phyloP scores from a whole-genome alignment of 2,888 invertebrate genomes.

The Labia minor region DNA sequence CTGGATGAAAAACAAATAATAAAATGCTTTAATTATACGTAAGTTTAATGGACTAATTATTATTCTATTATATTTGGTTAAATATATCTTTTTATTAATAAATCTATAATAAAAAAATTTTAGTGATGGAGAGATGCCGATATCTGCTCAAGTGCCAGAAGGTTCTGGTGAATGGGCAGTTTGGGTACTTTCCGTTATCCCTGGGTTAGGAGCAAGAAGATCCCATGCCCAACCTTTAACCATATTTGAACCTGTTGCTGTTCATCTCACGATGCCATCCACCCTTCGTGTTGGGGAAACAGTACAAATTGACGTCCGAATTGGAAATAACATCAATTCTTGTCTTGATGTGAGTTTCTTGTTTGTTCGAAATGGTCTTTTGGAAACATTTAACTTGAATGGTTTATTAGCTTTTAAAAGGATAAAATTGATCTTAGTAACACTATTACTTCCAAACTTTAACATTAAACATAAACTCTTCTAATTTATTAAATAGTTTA shows the following conservation, averaged over 20 bases:
- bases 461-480: too few species aligned
- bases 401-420: neutral
- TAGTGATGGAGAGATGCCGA: conserved; percentile 49
- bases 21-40: conserved; percentile 59
- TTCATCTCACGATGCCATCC: conserved; percentile 49
- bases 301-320: conserved; percentile 56
- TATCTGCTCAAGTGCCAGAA: conserved; percentile 43
- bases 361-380: neutral
- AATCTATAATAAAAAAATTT: too few species aligned
- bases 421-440: too few species aligned
- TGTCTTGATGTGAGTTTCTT: conserved; percentile 54
- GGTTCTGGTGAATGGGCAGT: conserved; percentile 55
- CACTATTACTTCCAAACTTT: too few species aligned
- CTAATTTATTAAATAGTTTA: too few species aligned
- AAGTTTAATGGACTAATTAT: too few species aligned
- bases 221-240: conserved; percentile 48
- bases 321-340: conserved; percentile 54
- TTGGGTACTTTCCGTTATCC: conserved; percentile 48
- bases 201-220: conserved; percentile 39
- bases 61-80: too few species aligned
- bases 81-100: too few species aligned
- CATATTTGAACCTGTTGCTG: conserved; percentile 51
- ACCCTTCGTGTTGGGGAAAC: conserved; percentile 52
- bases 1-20: conserved; percentile 55
- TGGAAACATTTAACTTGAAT: conserved; percentile 15